phyloP scores from a whole-genome alignment of 2,888 invertebrate species.

The Monopis laevigella region DNA sequence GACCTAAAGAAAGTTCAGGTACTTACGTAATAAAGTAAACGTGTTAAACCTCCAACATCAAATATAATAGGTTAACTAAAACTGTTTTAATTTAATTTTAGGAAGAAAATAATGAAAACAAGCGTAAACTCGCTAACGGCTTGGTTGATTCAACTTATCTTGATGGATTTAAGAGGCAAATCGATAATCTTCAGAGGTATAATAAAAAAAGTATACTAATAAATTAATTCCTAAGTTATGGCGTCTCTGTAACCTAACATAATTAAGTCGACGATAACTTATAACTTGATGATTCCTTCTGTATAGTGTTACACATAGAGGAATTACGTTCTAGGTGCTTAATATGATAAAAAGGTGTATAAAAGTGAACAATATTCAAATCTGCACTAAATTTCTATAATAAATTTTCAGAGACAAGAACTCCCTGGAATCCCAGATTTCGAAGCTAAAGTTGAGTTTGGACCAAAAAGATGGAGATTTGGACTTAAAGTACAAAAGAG shows the following conservation, averaged over 20 bases:
- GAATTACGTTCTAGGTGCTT: too few relatives aligned
- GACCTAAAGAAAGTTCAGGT: conserved; percentile 78
- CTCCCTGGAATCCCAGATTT: conserved; percentile 73
- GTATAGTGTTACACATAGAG: too few relatives aligned
- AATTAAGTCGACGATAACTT: too few relatives aligned
- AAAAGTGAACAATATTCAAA: too few relatives aligned
- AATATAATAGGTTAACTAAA: neutral
- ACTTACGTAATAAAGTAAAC: conserved; percentile 12
- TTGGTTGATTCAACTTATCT: conserved; percentile 64
- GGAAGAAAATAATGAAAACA: conserved; percentile 62
- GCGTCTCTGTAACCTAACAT: too few relatives aligned
- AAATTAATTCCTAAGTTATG: too few relatives aligned
- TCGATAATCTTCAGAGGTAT: conserved; percentile 75
- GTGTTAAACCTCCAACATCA: neutral
- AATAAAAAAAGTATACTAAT: too few relatives aligned
- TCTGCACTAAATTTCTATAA: too few relatives aligned
- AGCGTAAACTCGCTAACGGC: conserved; percentile 56
- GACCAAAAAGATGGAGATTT: conserved; percentile 72
- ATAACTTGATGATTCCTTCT: too few relatives aligned
- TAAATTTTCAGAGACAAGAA: conserved; percentile 77
- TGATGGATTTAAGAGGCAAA: conserved; percentile 73
- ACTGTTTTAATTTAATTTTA: conserved; percentile 20
- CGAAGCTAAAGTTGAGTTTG: conserved; percentile 72
- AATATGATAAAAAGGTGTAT: too few relatives aligned
- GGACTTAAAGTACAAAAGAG: conserved; percentile 71